Conservation (phyloP, 1,140 invertebrate species). For the Diuraphis noxia region DNA sequence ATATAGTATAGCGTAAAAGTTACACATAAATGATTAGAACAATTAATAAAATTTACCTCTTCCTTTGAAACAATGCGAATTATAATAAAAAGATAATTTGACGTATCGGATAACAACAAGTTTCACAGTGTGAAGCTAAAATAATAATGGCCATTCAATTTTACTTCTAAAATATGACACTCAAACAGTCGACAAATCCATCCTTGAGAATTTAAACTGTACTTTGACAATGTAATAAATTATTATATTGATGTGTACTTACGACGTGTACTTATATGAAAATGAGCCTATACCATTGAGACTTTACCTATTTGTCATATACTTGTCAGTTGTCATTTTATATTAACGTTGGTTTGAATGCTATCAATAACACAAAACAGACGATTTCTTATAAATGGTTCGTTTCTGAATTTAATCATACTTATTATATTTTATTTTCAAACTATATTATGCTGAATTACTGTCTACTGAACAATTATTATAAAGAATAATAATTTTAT, state of each 20-base stretch:
- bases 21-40: background rate
- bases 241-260: background rate
- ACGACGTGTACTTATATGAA: background rate
- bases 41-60: background rate
- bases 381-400: background rate
- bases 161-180: background rate
- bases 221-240: background rate
- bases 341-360: background rate
- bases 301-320: background rate
- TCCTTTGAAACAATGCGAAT: background rate
- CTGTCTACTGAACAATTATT: background rate
- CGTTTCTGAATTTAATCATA: background rate
- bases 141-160: slow-evolving; percentile 19
- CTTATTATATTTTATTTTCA: background rate
- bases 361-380: background rate
- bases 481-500: background rate
- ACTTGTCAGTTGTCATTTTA: background rate
- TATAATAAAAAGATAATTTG: background rate
- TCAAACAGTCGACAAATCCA: background rate
- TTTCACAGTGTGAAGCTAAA: background rate
- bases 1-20: background rate
- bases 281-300: background rate
- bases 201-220: background rate
- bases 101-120: background rate
- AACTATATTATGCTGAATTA: background rate